phyloP scores from a whole-genome alignment of 2,797 vertebrate genomes.

The Falco naumanni region DNA sequence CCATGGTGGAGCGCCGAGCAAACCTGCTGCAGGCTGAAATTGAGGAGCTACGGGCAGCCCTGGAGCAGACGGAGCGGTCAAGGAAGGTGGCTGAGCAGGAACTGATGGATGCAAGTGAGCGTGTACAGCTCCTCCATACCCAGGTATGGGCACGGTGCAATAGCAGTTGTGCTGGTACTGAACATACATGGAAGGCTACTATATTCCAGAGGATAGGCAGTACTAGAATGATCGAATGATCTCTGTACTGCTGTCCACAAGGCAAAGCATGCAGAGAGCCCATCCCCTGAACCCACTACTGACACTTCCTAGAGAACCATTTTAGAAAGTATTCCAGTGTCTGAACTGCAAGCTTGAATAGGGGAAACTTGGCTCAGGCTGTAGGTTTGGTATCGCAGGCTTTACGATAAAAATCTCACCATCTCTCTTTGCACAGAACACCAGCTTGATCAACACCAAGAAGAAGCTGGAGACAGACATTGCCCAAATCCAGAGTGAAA shows the following conservation, averaged over 20 bases:
- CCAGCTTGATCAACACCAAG: too few species aligned
- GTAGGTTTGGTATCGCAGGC: background rate
- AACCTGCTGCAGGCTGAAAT: slow-evolving; percentile 77
- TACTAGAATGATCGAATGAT: too few species aligned
- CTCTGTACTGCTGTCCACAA: background rate
- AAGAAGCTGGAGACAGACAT: too few species aligned
- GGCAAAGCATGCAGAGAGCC: background rate
- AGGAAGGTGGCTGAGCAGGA: slow-evolving; percentile 81
- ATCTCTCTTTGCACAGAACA: too few species aligned
- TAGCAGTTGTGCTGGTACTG: background rate
- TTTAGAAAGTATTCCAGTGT: background rate
- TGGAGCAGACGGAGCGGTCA: slow-evolving; percentile 79
- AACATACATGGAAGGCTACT: background rate
- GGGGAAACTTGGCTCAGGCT: background rate
- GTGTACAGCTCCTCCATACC: too few species aligned
- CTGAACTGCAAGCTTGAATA: background rate
- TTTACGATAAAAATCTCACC: background rate
- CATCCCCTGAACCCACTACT: background rate
- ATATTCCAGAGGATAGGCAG: background rate
- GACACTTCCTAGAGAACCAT: background rate
- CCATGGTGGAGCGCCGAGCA: slow-evolving; percentile 80
- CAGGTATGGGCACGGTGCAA: background rate
- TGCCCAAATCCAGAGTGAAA: too few species aligned
- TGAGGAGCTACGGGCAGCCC: slow-evolving; percentile 74
- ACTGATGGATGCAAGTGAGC: slow-evolving; percentile 76